Evolutionary conservation across 1,140 invertebrate genomes (phyloP), one percentile per base, ranked within the genome.

Genomic region (Dinoponera quadriceps): DNA sequence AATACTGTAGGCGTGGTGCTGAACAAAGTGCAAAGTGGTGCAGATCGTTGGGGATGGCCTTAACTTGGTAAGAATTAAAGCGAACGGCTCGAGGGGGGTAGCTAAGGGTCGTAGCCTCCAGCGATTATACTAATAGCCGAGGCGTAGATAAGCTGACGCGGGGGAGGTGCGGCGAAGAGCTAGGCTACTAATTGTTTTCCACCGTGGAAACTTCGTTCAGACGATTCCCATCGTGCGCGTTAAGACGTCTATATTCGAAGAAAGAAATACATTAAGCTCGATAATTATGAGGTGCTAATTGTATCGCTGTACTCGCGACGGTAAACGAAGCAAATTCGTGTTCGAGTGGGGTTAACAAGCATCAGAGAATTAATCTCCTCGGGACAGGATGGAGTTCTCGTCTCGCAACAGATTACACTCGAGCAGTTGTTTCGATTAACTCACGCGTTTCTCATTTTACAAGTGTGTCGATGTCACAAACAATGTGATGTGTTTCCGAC

Each of bases 71-170:
- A 90, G 89, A 90, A 90, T 90, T 90, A 90, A 90, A 90, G 81
- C 80, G 89, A 86, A 86, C 57, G 57, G 72, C 75, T 75, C 78
- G 72, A 73, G 89, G 84, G n/a, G 77, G 88, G 72, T 82, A 77
- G 88, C 74, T 88, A 88, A 86, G 89, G 88, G 86, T 90, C 86
- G 86, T 84, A 88, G 73, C 88, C 89, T 84, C 86, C 72, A 78
- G 78, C 88, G 89, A 90, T 90, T 90, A 90, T 90, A 90, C 89
- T 90, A 90, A 90, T 90, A 90, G 88, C 90, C 84, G 86, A 86
- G 82, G 88, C 88, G 89, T 90, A 89, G 88, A 88, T 87, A 90
- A 90, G 88, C 81, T 84, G 75, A 88, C 80, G 73, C n/a, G 74
- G 65, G 74, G 48, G 80, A 54, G 48, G 83, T 48, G 55, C 51